Evolutionary conservation across 1,140 invertebrate species (phyloP), one percentile per base, ranked within the genome.

Genomic region (Teleogryllus occipitalis): DNA sequence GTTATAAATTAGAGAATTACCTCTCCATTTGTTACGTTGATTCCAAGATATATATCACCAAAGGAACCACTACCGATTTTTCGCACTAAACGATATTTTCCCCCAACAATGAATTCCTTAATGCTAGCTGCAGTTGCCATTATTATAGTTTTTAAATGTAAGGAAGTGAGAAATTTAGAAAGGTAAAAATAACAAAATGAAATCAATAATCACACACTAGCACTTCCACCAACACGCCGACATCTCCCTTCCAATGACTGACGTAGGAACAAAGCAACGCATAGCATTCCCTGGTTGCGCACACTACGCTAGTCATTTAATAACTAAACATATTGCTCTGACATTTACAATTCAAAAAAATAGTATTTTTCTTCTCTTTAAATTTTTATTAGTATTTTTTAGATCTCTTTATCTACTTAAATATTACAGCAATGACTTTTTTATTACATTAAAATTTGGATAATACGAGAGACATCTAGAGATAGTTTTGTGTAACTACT

Each of bases 21-120:
- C 92, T 98, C 97, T 87, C 97, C 97, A 92, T 96, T 98, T 84
- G 93, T 91, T 84, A 97, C 92, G 90, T 98, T 98, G 87, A 98
- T 97, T 82, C 95, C 97, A 83, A 99, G 90, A 88, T 98, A 99
- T 86, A 99, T 99, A 88, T 99, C 98, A 85, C 98, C 98, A 88
- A 99, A 99, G 7, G 97, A 99, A 82, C 98, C 98, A 86, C 96
- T 97, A 86, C 96, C 98, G 85, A 99, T 99, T 90, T 98, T 98
- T 83, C 97, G 90, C 83, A 98, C 93, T 83, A 99, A 91, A 85
- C 96, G 93, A 88, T 99, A 99, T 88, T 97, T 97, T 83, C 92
- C 92, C 83, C 93, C 95, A 83, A 97, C 94, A 84, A 96, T 89
- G 86, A 95, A 92, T 85, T 95, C 94, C 83, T 90, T 82, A 84